Evolutionary conservation across 2,113 vertebrate species (phyloP).

Genomic region (Patagioenas fasciata): DNA sequence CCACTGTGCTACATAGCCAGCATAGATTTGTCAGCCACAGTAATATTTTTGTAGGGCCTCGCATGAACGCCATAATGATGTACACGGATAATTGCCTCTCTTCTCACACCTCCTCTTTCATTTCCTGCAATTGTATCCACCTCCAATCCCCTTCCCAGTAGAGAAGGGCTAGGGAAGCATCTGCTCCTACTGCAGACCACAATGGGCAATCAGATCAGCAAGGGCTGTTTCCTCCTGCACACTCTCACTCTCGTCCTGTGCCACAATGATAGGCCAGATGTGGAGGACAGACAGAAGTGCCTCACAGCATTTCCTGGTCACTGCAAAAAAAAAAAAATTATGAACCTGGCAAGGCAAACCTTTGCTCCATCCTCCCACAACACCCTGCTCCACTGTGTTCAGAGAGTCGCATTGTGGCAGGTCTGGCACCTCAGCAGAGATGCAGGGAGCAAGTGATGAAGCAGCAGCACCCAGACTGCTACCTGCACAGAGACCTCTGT

Average conservation of each 20-base stretch:
- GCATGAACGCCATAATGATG: neutral
- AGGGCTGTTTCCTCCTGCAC: neutral
- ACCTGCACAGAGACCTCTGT: neutral
- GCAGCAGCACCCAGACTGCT: neutral
- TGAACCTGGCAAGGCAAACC: neutral
- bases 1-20: neutral
- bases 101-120: neutral
- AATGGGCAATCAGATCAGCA: neutral
- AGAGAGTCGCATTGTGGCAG: rapidly evolving
- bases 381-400: neutral
- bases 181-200: neutral
- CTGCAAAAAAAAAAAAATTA: no score
- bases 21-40: neutral
- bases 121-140: constrained; percentile 40
- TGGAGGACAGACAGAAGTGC: neutral
- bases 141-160: neutral
- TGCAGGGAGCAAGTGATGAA: neutral
- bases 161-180: neutral
- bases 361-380: neutral
- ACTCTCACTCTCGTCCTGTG: rapidly evolving
- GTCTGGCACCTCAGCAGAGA: neutral
- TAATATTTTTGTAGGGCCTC: neutral
- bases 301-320: neutral
- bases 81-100: neutral
- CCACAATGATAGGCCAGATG: neutral